Conservation (phyloP, 2,888 invertebrate genomes). For the Pseudococcus jackbeardsleyi region DNA sequence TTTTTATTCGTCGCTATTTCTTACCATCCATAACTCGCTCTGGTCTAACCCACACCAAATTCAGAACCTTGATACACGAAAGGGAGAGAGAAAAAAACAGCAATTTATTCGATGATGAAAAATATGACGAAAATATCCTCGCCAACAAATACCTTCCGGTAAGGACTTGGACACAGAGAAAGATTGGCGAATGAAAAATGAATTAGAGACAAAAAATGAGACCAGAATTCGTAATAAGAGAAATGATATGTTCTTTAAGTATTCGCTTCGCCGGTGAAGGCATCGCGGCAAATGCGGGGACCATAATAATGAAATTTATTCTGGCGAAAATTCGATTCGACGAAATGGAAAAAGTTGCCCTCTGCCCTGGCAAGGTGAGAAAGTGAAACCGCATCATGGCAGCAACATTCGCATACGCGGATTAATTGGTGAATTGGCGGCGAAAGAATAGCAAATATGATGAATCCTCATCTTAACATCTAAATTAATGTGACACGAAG, state of each 20-base stretch:
- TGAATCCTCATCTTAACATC: constrained; percentile 10
- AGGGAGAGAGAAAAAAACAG: neutral
- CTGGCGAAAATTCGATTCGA: neutral
- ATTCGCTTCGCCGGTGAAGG: neutral
- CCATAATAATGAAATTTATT: neutral
- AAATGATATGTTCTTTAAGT: neutral
- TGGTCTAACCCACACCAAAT: neutral
- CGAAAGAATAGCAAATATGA: constrained; percentile 10
- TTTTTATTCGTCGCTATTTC: neutral
- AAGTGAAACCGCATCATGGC: neutral
- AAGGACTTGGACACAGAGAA: neutral
- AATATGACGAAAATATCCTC: constrained; percentile 1
- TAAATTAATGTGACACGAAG: constrained; percentile 10
- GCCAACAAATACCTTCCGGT: constrained; percentile 11
- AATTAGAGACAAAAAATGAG: constrained; percentile 23
- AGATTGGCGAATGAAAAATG: constrained; percentile 24
- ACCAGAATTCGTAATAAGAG: constrained; percentile 21
- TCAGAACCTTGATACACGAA: neutral
- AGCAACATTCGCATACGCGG: neutral
- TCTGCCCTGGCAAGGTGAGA: neutral
- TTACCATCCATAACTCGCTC: neutral
- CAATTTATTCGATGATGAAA: neutral
- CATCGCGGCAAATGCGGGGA: neutral
- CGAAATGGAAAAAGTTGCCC: neutral
- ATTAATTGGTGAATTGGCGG: constrained; percentile 2